A percentile compares a stretch with the other conserved stretches of the same genome.
Evolutionary conservation across 2,888 invertebrate species (phyloP).

Genomic region (Steinernema hermaphroditum): DNA sequence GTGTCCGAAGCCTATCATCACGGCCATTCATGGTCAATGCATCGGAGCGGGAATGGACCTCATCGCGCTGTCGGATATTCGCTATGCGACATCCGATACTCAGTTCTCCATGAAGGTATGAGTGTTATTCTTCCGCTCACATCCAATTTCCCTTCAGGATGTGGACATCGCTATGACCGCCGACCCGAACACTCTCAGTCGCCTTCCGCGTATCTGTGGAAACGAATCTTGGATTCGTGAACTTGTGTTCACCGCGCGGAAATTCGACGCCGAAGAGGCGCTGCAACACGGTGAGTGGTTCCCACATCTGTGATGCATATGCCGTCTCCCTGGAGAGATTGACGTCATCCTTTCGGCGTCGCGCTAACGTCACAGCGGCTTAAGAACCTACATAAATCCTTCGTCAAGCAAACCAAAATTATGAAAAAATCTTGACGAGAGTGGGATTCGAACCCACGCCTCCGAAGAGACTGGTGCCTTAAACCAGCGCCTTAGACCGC

Average conservation of each 20-base stretch:
- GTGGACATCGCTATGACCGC: conserved; percentile 81
- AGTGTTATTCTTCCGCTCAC: not conserved
- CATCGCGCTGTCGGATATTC: conserved; percentile 84
- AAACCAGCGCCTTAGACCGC: conserved; percentile 87
- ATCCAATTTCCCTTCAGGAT: conserved; percentile 70
- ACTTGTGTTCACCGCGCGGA: conserved; percentile 82
- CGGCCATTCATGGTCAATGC: conserved; percentile 83
- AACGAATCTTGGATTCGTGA: conserved; percentile 85
- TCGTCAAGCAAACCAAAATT: too few relatives aligned
- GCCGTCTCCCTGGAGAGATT: not conserved
- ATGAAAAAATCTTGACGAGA: conserved; percentile 48
- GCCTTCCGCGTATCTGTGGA: conserved; percentile 85
- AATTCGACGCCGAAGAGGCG: conserved; percentile 73
- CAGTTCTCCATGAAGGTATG: conserved; percentile 82
- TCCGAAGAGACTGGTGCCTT: conserved; percentile 84
- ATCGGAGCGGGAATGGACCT: conserved; percentile 89
- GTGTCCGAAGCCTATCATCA: conserved; percentile 87
- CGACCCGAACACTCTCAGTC: conserved; percentile 89
- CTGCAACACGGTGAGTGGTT: conserved; percentile 41
- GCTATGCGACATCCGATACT: conserved; percentile 85
- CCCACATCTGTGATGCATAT: conserved; percentile 2
- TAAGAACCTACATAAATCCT: too few relatives aligned
- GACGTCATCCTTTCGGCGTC: not conserved
- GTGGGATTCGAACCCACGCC: conserved; percentile 87
- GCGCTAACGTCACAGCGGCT: not conserved